Base-by-base conservation (phyloP, 1,140 invertebrate species). In the Triops longicaudatus region DNA sequence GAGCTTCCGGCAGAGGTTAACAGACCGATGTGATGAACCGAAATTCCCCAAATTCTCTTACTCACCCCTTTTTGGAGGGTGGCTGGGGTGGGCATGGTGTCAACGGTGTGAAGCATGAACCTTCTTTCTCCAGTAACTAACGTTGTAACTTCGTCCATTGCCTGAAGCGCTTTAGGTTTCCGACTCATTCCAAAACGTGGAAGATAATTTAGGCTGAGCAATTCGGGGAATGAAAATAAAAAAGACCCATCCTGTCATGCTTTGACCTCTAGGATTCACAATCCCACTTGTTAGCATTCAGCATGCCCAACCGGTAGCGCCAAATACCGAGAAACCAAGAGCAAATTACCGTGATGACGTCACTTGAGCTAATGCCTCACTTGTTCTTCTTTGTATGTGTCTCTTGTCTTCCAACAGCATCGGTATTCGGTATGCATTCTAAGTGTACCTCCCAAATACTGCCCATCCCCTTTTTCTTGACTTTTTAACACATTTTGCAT, bases 1-100 rank as follows among this genome's bases (percentile, higher is more conserved):
- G 10, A 63, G 50, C 50, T 63, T 63, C 50, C 50, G 50, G 50
- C 50, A 7, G 31, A 37, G 31, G 31, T 7, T 7, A n/a, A n/a
- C 31, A 37, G 50, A 63, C 50, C 50, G 50, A 9, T 14, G 22
- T 6, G 50, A 22, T 22, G 50, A 63, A 63, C 50, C 7, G 50
- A 63, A 63, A 63, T 63, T 63, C 50, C 50, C 50, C 50, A 63
- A 63, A 63, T 63, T 63, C 50, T 63, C 50, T 63, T 63, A 63
- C 50, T 63, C 50, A 63, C 50, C 50, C 50, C 50, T 63, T 63
- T 22, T 63, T 22, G 10, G 17, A n/a, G 50, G 14, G 43, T 17
- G 50, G 17, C 17, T 22, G 17, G 22, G 50, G 17, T 6, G 22
- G 22, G 50, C 9, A 44, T 17, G 50, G 14, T 63, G 50, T n/a